Evolutionary conservation across 2,113 vertebrate species (phyloP).

Genomic region (Pampusana beccarii): DNA sequence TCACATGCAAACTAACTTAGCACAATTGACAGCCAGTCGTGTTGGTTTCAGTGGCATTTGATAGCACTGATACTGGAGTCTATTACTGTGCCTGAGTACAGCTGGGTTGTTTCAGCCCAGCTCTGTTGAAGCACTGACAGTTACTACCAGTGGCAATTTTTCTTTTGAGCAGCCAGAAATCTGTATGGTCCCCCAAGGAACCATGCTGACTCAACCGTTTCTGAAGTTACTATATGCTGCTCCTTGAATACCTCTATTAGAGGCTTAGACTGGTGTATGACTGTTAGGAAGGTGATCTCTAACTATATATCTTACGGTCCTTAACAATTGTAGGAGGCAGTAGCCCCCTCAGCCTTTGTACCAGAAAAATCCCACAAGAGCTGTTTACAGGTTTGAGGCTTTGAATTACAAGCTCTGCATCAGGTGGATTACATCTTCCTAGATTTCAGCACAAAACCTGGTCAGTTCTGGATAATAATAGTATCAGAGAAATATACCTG

Average conservation of each 20-base stretch:
- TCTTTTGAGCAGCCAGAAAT: slow-evolving; percentile 5
- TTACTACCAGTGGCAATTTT: neutral
- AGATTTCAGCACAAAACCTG: neutral
- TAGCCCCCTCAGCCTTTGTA: neutral
- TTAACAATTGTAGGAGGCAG: neutral
- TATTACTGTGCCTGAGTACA: neutral
- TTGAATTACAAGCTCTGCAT: neutral
- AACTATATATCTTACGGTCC: neutral
- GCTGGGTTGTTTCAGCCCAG: neutral
- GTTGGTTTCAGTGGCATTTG: neutral
- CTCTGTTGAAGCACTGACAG: neutral
- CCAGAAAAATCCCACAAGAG: slow-evolving; percentile 2
- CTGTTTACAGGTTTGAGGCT: neutral
- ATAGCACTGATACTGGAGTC: neutral
- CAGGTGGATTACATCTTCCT: neutral
- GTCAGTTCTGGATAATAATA: neutral
- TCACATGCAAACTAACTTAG: neutral
- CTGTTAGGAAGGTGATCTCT: slow-evolving; percentile 3
- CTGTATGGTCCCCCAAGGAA: slow-evolving; percentile 2
- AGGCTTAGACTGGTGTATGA: neutral
- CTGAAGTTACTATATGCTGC: neutral
- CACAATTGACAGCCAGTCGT: neutral
- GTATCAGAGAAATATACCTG: neutral
- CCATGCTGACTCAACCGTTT: slow-evolving; percentile 6
- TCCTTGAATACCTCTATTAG: slow-evolving; percentile 10